These are phyloP conservation scores for Catostylus mosaicus DNA, from an alignment of 30 jellyfish, hydroid and myxozoan genomes.

Conservation along the genomic window DNA sequence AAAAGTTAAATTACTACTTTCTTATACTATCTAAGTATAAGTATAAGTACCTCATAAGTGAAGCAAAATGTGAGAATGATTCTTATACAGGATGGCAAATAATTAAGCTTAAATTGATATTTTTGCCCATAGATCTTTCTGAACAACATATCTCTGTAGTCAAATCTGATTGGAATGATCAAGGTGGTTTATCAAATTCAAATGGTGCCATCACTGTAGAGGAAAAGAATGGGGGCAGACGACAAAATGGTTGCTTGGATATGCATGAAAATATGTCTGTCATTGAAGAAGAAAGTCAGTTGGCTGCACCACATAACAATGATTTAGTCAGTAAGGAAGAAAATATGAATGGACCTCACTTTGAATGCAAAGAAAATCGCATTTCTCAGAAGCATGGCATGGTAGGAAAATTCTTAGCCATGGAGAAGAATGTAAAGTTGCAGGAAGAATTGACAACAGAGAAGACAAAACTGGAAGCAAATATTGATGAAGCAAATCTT, in stretches of 20 bases:
- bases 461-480: background rate
- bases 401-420: background rate
- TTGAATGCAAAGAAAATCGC: background rate
- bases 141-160: background rate
- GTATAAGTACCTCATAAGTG: no score
- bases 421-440: background rate
- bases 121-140: background rate
- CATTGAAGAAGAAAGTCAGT: no score
- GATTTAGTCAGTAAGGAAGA: background rate
- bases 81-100: no score
- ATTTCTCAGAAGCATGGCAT: background rate
- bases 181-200: background rate
- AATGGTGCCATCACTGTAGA: background rate
- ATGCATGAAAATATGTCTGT: no score
- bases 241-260: no score
- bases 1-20: no score
- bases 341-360: background rate
- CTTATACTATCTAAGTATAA: no score
- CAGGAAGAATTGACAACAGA: background rate
- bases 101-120: no score
- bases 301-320: background rate
- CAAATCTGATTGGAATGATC: background rate
- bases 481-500: slow-evolving; percentile 21
- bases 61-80: no score
- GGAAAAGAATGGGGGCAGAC: no score